phyloP scores from a whole-genome alignment of 2,888 invertebrate species.

The Andrena marginata region DNA sequence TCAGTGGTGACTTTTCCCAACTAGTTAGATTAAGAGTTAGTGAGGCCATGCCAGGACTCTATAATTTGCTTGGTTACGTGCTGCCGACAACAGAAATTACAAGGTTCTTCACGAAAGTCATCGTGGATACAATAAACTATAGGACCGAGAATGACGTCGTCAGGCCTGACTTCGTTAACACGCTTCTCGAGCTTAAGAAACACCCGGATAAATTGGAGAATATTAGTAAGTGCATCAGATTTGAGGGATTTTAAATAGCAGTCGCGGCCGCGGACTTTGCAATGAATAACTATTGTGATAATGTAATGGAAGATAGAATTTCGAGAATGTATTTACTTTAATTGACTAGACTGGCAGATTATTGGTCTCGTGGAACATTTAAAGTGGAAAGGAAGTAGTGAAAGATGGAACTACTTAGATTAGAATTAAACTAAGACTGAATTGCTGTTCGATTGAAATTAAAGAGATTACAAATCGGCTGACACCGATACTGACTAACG shows the following conservation, averaged over 20 bases:
- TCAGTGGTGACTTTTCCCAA: conserved; percentile 57
- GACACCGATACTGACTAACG: no score
- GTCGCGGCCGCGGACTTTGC: background rate
- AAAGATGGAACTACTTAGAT: no score
- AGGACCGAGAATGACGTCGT: conserved; percentile 81
- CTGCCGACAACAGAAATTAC: conserved; percentile 71
- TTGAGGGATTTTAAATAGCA: background rate
- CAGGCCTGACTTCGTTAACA: conserved; percentile 85
- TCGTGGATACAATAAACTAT: conserved; percentile 80
- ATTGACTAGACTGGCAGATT: no score
- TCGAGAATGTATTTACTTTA: no score
- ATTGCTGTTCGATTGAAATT: no score
- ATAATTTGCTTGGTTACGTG: conserved; percentile 63
- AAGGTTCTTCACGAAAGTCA: conserved; percentile 79
- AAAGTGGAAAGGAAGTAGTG: no score
- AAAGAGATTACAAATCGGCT: no score
- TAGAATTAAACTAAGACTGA: no score
- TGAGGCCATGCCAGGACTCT: conserved; percentile 68
- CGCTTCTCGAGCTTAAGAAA: conserved; percentile 80
- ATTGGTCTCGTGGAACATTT: no score
- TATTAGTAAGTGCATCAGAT: conserved; percentile 66
- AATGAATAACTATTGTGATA: background rate
- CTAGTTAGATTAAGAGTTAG: conserved; percentile 48
- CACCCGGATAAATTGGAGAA: conserved; percentile 68
- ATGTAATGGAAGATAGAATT: background rate